Evolutionary conservation across 2,113 vertebrate species (phyloP).

Genomic region (Lasiurus cinereus): DNA sequence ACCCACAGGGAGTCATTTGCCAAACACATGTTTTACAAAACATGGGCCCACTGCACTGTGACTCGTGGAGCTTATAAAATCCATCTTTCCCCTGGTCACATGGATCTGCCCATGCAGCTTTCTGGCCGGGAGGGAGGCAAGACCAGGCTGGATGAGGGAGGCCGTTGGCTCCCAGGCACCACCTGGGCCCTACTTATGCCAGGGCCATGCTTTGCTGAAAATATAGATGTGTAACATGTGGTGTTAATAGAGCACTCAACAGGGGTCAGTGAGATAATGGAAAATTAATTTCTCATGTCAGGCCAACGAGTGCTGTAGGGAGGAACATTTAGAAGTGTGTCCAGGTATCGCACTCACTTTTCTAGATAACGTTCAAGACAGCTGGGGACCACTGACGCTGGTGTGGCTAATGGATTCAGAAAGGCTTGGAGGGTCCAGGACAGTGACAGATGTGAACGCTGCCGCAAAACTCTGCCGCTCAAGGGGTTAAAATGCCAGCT

Average conservation of each 20-base stretch:
- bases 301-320: constrained; percentile 77
- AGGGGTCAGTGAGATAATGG: constrained; percentile 84
- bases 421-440: neutral
- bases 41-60: constrained; percentile 71
- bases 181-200: constrained; percentile 81
- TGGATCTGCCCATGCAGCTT: constrained; percentile 60
- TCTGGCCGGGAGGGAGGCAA: constrained; percentile 66
- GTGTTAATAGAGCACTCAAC: constrained; percentile 88
- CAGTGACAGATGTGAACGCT: rapidly evolving
- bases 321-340: constrained; percentile 73
- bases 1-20: constrained; percentile 69
- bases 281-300: constrained; percentile 84
- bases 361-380: neutral
- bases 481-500: neutral
- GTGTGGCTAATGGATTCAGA: neutral
- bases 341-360: constrained; percentile 63
- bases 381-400: neutral
- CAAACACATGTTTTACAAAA: constrained; percentile 83
- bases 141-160: constrained; percentile 77
- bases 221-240: constrained; percentile 85
- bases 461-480: too few relatives aligned
- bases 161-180: constrained; percentile 79
- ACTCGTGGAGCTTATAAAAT: constrained; percentile 77
- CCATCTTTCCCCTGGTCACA: constrained; percentile 77
- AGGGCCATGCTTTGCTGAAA: constrained; percentile 87